These are phyloP conservation scores for Arrhopalites spinosus DNA, from an alignment of 2,888 invertebrate genomes.

Conservation along the genomic window DNA sequence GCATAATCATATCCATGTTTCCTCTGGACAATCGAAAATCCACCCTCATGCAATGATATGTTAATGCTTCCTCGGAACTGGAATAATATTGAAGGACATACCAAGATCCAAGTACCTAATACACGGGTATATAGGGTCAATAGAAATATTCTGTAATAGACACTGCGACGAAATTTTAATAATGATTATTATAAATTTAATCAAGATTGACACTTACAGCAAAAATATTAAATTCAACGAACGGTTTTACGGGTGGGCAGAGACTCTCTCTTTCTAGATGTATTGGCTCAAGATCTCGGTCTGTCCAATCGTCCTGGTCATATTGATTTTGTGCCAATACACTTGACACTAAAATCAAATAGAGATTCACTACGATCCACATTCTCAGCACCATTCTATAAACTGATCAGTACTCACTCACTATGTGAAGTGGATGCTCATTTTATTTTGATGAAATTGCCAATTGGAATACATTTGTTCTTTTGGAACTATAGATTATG, in stretches of 20 bases:
- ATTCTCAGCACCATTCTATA: too few relatives aligned
- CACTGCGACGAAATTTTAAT: neutral
- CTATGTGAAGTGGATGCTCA: too few relatives aligned
- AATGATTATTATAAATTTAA: neutral
- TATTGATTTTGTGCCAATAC: too few relatives aligned
- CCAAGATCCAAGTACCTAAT: conserved; percentile 80
- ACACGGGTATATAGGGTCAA: neutral
- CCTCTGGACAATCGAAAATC: conserved; percentile 60
- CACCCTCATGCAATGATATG: conserved; percentile 84
- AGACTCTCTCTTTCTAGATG: conserved; percentile 56
- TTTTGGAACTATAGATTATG: neutral
- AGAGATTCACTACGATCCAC: too few relatives aligned
- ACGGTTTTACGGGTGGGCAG: conserved; percentile 76
- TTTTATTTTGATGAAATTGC: too few relatives aligned
- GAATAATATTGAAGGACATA: conserved; percentile 87
- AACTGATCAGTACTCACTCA: too few relatives aligned
- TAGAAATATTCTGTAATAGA: neutral
- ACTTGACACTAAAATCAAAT: too few relatives aligned
- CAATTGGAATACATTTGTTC: too few relatives aligned
- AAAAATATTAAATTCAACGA: conserved; percentile 76
- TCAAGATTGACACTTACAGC: conserved; percentile 63
- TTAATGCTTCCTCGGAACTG: conserved; percentile 82
- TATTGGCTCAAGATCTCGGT: too few relatives aligned
- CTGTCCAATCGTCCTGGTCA: too few relatives aligned
- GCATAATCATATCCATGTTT: conserved; percentile 77